A percentile compares a stretch with the other conserved stretches of the same genome.
Conservation (phyloP, 2,797 vertebrate species). For the Heliangelus exortis region DNA sequence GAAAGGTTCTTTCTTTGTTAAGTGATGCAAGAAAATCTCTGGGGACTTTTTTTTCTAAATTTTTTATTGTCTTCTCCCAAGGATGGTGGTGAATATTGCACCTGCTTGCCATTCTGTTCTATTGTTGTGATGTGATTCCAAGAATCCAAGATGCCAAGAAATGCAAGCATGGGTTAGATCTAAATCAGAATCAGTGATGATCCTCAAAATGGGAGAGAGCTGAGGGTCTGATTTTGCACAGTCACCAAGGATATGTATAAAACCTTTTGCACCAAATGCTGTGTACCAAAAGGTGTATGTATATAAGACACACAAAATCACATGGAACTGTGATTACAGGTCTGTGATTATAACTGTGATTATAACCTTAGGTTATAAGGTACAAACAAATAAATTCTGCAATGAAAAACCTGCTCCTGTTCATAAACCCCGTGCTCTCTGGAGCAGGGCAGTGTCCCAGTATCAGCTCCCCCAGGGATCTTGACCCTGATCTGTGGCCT, state of each 20-base stretch:
- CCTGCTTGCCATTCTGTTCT: neutral
- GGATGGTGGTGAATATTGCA: neutral
- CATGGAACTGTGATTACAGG: neutral
- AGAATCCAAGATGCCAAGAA: too few species aligned
- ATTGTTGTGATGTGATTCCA: neutral
- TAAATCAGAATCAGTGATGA: neutral
- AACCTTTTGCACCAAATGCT: neutral
- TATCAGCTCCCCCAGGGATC: neutral
- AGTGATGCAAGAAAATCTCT: neutral
- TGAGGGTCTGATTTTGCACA: neutral
- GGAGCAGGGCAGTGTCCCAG: neutral
- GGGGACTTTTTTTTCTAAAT: neutral
- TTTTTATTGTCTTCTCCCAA: neutral
- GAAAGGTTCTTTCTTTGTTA: neutral
- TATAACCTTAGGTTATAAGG: fast-evolving
- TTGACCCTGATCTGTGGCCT: neutral
- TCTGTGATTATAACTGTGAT: too few species aligned
- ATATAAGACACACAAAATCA: neutral
- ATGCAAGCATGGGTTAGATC: neutral
- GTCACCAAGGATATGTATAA: neutral
- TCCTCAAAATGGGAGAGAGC: neutral
- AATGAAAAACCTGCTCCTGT: neutral
- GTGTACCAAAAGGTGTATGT: neutral
- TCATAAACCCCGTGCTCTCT: neutral
- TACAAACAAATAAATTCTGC: neutral